These are phyloP conservation scores for Drosophila villosipedis DNA, from an alignment of 2,888 invertebrate species.

Conservation along the genomic window DNA sequence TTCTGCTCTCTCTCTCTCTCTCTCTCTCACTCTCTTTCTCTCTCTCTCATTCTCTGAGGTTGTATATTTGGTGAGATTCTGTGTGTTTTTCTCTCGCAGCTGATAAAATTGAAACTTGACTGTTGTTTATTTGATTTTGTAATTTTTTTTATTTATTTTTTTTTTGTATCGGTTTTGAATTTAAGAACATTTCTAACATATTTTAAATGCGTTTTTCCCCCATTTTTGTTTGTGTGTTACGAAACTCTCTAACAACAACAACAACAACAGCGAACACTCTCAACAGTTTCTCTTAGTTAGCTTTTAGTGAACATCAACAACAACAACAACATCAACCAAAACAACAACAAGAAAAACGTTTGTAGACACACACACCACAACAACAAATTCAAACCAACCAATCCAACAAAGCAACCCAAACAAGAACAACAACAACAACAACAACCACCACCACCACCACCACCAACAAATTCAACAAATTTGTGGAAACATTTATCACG, in stretches of 20 bases:
- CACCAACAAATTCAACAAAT: conserved; percentile 69
- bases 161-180: conserved; percentile 14
- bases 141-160: conserved; percentile 18
- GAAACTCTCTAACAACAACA: conserved; percentile 36
- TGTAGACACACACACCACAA: conserved; percentile 54
- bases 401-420: conserved; percentile 39
- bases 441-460: conserved; percentile 22
- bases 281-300: conserved; percentile 55
- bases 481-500: conserved; percentile 79
- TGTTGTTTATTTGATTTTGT: conserved; percentile 20
- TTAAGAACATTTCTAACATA: conserved; percentile 12
- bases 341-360: conserved; percentile 45
- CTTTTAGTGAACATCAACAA: conserved; percentile 45
- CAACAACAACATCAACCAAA: conserved; percentile 33
- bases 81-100: conserved; percentile 6
- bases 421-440: conserved; percentile 41
- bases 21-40: background rate
- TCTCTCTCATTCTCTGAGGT: background rate
- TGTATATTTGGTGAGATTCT: conserved; percentile 1
- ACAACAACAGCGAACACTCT: conserved; percentile 26
- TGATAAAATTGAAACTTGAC: conserved; percentile 7
- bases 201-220: conserved; percentile 14
- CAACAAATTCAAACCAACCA: conserved; percentile 35
- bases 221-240: conserved; percentile 32
- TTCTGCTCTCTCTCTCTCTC: conserved; percentile 1